A percentile compares a stretch with the other conserved stretches of the same genome.
phyloP scores from a whole-genome alignment of 1,140 invertebrate genomes.

The Daktulosphaira vitifoliae region DNA sequence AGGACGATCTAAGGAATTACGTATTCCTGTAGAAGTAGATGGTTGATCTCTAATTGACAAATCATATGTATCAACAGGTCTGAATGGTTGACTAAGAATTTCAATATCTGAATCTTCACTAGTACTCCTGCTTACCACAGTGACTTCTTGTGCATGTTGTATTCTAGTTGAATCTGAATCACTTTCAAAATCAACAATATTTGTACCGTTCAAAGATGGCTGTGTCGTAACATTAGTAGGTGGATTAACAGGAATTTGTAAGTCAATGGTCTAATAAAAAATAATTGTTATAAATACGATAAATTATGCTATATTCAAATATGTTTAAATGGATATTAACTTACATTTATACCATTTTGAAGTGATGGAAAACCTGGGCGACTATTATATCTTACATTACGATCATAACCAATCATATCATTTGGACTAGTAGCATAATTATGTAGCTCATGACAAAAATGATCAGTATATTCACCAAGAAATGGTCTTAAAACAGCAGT shows the following conservation, averaged over 20 bases:
- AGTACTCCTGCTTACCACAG: background rate
- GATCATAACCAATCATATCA: constrained; percentile 5
- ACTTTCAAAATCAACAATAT: constrained; percentile 1
- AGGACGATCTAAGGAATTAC: constrained; percentile 7
- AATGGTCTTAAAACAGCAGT: background rate
- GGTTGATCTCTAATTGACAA: constrained; percentile 1
- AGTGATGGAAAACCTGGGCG: background rate
- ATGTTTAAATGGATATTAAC: no score
- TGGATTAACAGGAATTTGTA: no score
- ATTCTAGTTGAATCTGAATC: background rate
- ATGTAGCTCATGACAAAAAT: constrained; percentile 19
- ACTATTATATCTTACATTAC: background rate
- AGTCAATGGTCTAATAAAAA: no score
- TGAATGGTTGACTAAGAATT: background rate
- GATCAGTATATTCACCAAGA: background rate
- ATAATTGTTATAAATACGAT: no score
- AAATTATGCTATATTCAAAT: no score
- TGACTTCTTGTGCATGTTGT: background rate
- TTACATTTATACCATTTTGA: background rate
- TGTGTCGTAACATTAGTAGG: no score
- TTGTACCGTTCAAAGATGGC: background rate
- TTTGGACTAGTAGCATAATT: constrained; percentile 20
- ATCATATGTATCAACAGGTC: background rate
- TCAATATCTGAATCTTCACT: constrained; percentile 10
- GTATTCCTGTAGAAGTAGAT: constrained; percentile 20